Evolutionary conservation across 2,113 vertebrate genomes (phyloP), one percentile per base, ranked within the genome.

Genomic region (Procavia capensis): DNA sequence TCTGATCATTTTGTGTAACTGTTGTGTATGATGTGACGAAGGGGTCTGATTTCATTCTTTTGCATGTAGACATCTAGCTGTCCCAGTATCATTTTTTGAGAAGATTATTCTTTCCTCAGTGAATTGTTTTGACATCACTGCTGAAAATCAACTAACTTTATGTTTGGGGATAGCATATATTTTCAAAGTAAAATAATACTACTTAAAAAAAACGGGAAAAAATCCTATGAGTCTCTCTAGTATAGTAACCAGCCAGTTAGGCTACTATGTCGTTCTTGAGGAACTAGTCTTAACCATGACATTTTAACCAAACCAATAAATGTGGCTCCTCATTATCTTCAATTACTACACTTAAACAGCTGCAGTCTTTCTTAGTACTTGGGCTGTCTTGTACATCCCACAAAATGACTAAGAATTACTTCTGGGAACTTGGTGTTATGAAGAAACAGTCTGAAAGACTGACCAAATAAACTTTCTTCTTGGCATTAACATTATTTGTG

Each of bases 401-500:
- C 34, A 91, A 78, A 78, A 79, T 50, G 61, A 94, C 75, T 70
- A 95, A 91, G 70, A 79, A 91, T 63, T 85, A 85, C 47, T 93
- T 93, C 66, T 92, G 89, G 61, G 68, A 83, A 93, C 82, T 64
- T 63, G 64, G n/a, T 86, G 22, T 74, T 74, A 74, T 63, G n/a
- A 24, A 50, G 31, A 90, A 90, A 94, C 94, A 68, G 87, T 94
- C 29, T 90, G 75, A 85, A 96, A 86, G 86, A 82, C 59, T 29
- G 36, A 85, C 9, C 54, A 43, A 63, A 47, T 84, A 68, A 87
- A 25, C 29, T 86, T 92, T 50, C 34, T 82, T 95, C 39, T 95
- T 63, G 76, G 50, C 1, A 59, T 17, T 50, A 68, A 79, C 39
- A 93, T 43, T 76, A 76, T 72, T 80, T 74, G 54, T 93, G 72